A percentile compares a stretch with the other conserved stretches of the same genome.
Evolutionary conservation across 2,113 vertebrate genomes (phyloP).

Genomic region (Atrichornis clamosus): DNA sequence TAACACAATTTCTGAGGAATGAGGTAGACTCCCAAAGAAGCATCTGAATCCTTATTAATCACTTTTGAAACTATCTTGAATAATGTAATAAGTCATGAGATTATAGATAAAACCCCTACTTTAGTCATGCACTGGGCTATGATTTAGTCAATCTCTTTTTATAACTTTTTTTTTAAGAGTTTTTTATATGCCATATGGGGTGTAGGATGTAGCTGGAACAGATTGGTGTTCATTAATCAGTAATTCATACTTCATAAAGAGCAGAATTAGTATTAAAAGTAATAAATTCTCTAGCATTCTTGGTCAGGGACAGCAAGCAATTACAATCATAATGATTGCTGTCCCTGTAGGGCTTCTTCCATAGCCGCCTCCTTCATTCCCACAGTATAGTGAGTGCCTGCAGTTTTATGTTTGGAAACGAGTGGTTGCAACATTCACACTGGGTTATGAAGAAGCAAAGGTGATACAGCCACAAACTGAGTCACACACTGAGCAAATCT

Average conservation of each 20-base stretch:
- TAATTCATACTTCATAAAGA: slow-evolving; percentile 6
- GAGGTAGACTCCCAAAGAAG: neutral
- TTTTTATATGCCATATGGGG: neutral
- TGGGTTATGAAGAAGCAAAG: neutral
- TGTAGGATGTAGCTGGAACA: slow-evolving; percentile 45
- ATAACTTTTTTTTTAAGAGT: neutral
- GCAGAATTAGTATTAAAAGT: slow-evolving; percentile 13
- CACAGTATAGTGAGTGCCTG: neutral
- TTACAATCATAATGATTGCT: neutral
- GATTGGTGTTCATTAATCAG: slow-evolving; percentile 35
- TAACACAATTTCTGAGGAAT: neutral
- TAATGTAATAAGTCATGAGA: neutral
- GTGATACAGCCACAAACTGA: neutral
- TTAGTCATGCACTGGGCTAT: neutral
- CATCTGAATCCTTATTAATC: neutral
- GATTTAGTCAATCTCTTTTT: neutral
- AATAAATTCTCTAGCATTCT: neutral
- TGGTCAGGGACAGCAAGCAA: neutral
- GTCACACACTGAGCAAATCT: neutral
- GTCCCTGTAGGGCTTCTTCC: neutral
- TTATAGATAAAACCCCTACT: neutral
- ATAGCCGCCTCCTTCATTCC: neutral
- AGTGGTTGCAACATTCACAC: neutral
- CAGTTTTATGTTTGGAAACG: neutral
- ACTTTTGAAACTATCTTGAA: neutral